Conservation (phyloP, 2,797 vertebrate species). For the Hydrocynus forskahlii region DNA sequence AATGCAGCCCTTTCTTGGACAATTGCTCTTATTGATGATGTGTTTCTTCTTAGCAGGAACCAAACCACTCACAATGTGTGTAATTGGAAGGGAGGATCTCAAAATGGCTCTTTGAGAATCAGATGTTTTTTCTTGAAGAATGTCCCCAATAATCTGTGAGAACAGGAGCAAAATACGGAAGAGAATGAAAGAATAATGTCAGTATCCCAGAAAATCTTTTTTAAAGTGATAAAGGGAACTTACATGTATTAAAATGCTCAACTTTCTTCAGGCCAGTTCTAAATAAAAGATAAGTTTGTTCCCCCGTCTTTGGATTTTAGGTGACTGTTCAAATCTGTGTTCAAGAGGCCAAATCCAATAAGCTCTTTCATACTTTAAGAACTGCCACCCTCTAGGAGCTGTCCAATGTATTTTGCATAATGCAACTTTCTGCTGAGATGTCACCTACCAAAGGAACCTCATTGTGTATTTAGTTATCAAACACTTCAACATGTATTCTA, state of each 20-base stretch:
- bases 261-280: too few species aligned
- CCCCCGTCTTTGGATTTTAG: too few species aligned
- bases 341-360: too few species aligned
- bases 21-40: not conserved
- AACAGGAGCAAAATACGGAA: not conserved
- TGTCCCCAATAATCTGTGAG: not conserved
- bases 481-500: not conserved
- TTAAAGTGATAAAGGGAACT: too few species aligned
- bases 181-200: not conserved
- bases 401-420: not conserved
- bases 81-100: not conserved
- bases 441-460: not conserved
- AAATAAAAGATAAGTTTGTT: too few species aligned
- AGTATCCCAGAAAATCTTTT: too few species aligned
- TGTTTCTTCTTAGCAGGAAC: not conserved
- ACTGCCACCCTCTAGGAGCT: not conserved
- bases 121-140: not conserved
- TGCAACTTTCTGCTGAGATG: not conserved
- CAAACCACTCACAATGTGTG: conserved; percentile 4
- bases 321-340: too few species aligned
- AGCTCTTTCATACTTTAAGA: not conserved
- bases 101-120: not conserved
- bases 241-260: too few species aligned
- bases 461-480: not conserved
- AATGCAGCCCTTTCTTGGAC: not conserved